phyloP scores from a whole-genome alignment of 2,888 invertebrate species.

The Achlya flavicornis region DNA sequence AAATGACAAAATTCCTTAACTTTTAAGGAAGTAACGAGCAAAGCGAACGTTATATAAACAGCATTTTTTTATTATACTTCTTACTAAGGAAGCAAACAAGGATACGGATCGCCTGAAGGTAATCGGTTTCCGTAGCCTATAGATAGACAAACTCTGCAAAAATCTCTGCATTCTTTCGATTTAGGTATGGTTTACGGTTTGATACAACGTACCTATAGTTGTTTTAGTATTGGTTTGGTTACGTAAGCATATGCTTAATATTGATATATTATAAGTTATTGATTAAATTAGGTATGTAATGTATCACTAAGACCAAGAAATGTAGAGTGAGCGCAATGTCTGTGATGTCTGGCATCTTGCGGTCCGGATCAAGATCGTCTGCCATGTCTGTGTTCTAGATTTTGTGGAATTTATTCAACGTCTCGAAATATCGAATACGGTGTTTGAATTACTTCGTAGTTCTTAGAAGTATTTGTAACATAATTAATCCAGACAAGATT shows the following conservation, averaged over 20 bases:
- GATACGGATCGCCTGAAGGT: too few species aligned
- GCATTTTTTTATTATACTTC: too few species aligned
- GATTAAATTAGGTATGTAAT: background rate
- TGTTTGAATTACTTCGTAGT: background rate
- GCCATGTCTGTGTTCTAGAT: slow-evolving; percentile 48
- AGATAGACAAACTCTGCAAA: too few species aligned
- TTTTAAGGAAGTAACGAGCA: background rate
- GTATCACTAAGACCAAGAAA: background rate
- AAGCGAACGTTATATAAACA: too few species aligned
- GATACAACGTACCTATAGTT: too few species aligned
- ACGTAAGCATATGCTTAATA: background rate
- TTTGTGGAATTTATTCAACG: slow-evolving; percentile 31
- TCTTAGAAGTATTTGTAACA: background rate
- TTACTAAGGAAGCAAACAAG: too few species aligned
- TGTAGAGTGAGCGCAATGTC: slow-evolving; percentile 31
- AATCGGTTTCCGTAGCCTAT: too few species aligned
- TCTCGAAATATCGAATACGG: slow-evolving; percentile 9
- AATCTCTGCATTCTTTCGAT: too few species aligned
- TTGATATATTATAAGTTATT: too few species aligned
- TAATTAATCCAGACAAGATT: background rate
- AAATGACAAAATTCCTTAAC: too few species aligned
- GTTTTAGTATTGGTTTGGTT: too few species aligned
- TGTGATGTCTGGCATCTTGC: slow-evolving; percentile 49
- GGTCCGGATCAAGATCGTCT: slow-evolving; percentile 44
- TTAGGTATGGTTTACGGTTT: too few species aligned